These are phyloP conservation scores for Tetramorium alpestre DNA, from an alignment of 1,140 invertebrate species.

Conservation along the genomic window DNA sequence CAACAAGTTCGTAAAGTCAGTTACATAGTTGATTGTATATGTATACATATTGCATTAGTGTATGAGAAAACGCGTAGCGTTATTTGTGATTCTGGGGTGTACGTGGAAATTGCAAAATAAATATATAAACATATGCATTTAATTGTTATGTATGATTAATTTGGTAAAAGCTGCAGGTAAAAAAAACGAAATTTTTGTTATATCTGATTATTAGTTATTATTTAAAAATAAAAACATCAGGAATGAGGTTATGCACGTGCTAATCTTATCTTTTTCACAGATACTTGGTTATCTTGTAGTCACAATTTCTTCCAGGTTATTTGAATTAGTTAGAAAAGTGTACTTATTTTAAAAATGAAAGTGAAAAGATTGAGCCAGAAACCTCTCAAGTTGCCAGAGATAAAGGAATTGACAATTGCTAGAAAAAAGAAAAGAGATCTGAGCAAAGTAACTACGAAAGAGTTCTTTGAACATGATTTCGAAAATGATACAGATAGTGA, in stretches of 20 bases:
- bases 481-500: not conserved
- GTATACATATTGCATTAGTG: too few species aligned
- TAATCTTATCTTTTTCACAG: not conserved
- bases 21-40: too few species aligned
- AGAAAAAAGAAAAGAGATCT: not conserved
- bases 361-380: constrained; percentile 30
- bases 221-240: not conserved
- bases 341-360: constrained; percentile 65
- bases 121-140: not conserved
- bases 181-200: not conserved
- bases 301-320: not conserved
- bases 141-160: not conserved
- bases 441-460: not conserved
- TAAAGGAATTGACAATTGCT: not conserved
- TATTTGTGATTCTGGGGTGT: too few species aligned
- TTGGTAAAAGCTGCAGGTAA: not conserved
- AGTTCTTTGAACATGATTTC: not conserved
- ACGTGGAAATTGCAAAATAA: not conserved
- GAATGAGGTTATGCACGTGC: not conserved
- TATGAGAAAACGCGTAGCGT: too few species aligned
- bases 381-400: not conserved
- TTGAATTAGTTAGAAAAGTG: not conserved
- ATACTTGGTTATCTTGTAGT: not conserved
- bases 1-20: too few species aligned
- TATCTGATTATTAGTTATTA: not conserved